Conservation (phyloP, 1,140 invertebrate species). For the Mamestra configurata region DNA sequence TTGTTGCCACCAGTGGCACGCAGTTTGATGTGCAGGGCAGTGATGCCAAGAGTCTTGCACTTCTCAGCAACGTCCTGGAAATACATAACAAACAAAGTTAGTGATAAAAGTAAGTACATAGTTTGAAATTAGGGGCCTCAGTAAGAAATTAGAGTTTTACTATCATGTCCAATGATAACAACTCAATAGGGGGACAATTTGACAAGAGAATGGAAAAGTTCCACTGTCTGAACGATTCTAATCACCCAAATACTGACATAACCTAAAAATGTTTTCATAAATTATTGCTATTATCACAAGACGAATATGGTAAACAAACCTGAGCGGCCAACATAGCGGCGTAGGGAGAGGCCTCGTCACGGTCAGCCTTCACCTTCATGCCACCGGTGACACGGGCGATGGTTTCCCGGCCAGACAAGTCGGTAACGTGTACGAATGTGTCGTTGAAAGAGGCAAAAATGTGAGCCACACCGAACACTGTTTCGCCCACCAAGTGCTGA, state of each 20-base stretch:
- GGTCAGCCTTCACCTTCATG: slow-evolving; percentile 99
- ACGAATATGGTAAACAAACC: slow-evolving; percentile 86
- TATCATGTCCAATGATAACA: too few relatives aligned
- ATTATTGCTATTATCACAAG: background rate
- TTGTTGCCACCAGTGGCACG: slow-evolving; percentile 99
- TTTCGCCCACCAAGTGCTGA: slow-evolving; percentile 98
- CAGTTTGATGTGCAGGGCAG: slow-evolving; percentile 99
- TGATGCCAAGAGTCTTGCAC: slow-evolving; percentile 98
- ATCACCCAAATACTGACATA: slow-evolving; percentile 19
- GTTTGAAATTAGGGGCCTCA: background rate
- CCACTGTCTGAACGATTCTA: background rate
- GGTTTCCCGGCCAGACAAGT: slow-evolving; percentile 99
- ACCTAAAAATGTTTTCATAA: slow-evolving; percentile 22
- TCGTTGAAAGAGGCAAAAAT: slow-evolving; percentile 99
- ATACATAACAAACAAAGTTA: slow-evolving; percentile 12
- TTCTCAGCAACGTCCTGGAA: slow-evolving; percentile 99
- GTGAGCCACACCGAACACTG: slow-evolving; percentile 99
- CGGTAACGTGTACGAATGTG: slow-evolving; percentile 99
- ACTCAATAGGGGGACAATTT: too few relatives aligned
- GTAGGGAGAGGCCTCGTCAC: slow-evolving; percentile 99
- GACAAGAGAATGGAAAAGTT: background rate
- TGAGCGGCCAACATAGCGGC: slow-evolving; percentile 99
- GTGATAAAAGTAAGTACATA: background rate
- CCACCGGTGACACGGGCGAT: slow-evolving; percentile 99
- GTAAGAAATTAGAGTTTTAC: too few relatives aligned